Conservation (phyloP, 2,113 vertebrate genomes). For the Hirundichthys speculiger region DNA sequence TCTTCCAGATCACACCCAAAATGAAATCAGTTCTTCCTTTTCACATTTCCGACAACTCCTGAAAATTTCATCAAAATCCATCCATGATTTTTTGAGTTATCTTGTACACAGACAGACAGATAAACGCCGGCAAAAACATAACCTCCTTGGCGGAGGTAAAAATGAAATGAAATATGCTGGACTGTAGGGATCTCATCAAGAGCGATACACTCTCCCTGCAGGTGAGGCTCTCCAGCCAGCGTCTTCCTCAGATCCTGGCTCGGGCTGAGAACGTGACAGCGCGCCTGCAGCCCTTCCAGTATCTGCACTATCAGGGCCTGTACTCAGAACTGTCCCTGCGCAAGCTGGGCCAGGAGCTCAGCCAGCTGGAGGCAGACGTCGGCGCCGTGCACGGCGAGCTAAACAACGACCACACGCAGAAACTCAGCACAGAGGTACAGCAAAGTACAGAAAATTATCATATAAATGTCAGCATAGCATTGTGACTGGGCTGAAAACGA, state of each 20-base stretch:
- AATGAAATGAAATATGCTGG: too few relatives aligned
- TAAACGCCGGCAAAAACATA: too few relatives aligned
- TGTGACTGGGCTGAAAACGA: too few relatives aligned
- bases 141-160: too few relatives aligned
- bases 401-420: slow-evolving; percentile 42
- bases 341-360: slow-evolving; percentile 63
- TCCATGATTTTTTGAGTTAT: too few relatives aligned
- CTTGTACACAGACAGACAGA: too few relatives aligned
- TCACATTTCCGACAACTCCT: too few relatives aligned
- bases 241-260: slow-evolving; percentile 58
- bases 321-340: slow-evolving; percentile 66
- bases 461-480: too few relatives aligned
- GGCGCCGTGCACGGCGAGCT: slow-evolving; percentile 36
- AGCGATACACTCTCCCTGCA: slow-evolving; percentile 18
- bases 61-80: too few relatives aligned
- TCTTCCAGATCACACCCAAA: too few relatives aligned
- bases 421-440: slow-evolving; percentile 69
- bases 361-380: slow-evolving; percentile 57
- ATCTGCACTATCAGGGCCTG: slow-evolving; percentile 64
- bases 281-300: slow-evolving; percentile 63
- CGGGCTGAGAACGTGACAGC: slow-evolving; percentile 53
- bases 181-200: too few relatives aligned
- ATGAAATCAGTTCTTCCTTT: too few relatives aligned
- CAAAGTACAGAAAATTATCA: not conserved
- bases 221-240: slow-evolving; percentile 43